phyloP scores from a whole-genome alignment of 2,113 vertebrate genomes.

The Cettia cetti region DNA sequence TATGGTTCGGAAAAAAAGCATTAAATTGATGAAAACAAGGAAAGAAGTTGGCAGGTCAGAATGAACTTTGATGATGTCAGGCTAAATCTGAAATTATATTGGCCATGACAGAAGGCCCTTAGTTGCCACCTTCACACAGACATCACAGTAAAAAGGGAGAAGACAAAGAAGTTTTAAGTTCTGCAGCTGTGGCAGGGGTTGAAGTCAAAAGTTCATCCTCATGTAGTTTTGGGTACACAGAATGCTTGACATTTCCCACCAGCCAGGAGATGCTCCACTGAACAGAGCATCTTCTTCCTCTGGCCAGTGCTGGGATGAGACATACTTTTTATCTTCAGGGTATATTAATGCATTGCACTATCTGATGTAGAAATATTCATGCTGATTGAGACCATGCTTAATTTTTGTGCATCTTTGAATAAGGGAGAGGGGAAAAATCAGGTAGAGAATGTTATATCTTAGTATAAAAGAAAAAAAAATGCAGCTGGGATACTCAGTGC shows the following conservation, averaged over 20 bases:
- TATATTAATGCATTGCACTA: background rate
- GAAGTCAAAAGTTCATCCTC: slow-evolving; percentile 48
- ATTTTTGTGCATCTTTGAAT: background rate
- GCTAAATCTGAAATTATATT: slow-evolving; percentile 36
- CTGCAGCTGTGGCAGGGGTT: background rate
- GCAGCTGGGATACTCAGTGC: background rate
- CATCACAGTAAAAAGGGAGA: background rate
- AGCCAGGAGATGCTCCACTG: background rate
- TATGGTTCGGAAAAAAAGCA: slow-evolving; percentile 16
- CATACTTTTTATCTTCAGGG: background rate
- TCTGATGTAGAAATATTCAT: background rate
- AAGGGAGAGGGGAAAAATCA: accelerated
- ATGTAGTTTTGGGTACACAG: background rate
- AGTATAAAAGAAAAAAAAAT: background rate
- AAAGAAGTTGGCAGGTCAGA: slow-evolving; percentile 28
- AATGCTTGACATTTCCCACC: background rate
- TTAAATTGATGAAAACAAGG: slow-evolving; percentile 47
- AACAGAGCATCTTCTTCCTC: background rate
- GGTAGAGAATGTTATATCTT: background rate
- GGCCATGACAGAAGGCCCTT: slow-evolving; percentile 37
- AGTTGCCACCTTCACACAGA: slow-evolving; percentile 13
- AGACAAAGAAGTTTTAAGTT: slow-evolving; percentile 41
- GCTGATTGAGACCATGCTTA: background rate
- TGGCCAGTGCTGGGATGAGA: background rate
- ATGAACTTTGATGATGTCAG: slow-evolving; percentile 46